phyloP scores from a whole-genome alignment of 1,140 invertebrate species.

The Hyphantria cunea region DNA sequence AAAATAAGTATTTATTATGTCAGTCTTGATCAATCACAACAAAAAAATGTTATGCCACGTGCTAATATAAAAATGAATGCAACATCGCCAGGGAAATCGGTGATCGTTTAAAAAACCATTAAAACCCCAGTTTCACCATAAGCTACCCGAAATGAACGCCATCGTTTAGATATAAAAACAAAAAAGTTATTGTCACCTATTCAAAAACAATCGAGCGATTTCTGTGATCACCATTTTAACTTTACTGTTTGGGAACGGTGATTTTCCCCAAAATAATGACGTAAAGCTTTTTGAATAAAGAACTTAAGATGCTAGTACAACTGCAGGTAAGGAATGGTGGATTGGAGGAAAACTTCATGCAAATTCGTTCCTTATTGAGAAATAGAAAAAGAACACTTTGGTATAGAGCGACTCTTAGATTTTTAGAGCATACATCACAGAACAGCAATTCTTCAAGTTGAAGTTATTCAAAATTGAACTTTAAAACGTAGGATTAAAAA shows the following conservation, averaged over 20 bases:
- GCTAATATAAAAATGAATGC: slow-evolving; percentile 25
- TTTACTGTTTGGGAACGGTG: background rate
- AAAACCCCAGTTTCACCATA: slow-evolving; percentile 63
- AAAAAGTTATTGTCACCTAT: slow-evolving; percentile 67
- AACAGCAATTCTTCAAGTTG: slow-evolving; percentile 3
- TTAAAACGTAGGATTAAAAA: slow-evolving; percentile 20
- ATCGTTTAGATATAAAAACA: slow-evolving; percentile 48
- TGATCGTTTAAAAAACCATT: slow-evolving; percentile 64
- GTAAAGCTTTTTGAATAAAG: slow-evolving; percentile 17
- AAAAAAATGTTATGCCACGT: slow-evolving; percentile 3
- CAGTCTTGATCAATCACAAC: slow-evolving; percentile 5
- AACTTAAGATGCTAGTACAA: background rate
- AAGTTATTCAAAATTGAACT: slow-evolving; percentile 14
- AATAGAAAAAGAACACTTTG: slow-evolving; percentile 49
- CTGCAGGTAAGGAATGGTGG: slow-evolving; percentile 19
- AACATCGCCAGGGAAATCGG: slow-evolving; percentile 42
- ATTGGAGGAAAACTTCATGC: slow-evolving; percentile 25
- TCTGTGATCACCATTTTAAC: slow-evolving; percentile 38
- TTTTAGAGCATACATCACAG: slow-evolving; percentile 6
- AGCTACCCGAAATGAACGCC: slow-evolving; percentile 64
- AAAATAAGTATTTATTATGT: too few species aligned
- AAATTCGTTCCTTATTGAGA: slow-evolving; percentile 49
- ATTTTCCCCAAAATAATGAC: slow-evolving; percentile 11
- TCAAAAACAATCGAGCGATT: slow-evolving; percentile 59
- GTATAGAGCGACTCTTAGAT: slow-evolving; percentile 34